Evolutionary conservation across 2,113 vertebrate species (phyloP), one percentile per base, ranked within the genome.

Genomic region (Stigmatopora argus): DNA sequence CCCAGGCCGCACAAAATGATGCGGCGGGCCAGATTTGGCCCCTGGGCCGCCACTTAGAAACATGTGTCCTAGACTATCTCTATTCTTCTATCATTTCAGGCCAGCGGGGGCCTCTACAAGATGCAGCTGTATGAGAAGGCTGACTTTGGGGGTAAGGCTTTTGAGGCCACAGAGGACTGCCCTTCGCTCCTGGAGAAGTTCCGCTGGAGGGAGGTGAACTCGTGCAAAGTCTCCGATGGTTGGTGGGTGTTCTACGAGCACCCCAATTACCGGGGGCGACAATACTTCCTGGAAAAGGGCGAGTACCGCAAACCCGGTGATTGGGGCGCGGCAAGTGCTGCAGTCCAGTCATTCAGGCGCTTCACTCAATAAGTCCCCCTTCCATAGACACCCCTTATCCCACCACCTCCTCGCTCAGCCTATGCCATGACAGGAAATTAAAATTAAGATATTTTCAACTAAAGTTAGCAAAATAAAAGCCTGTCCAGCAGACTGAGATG

Each of bases 191-290:
- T 90, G 89, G 94, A 98, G 59, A 93, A 92, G 53, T 93, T 93
- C 79, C 93, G 89, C 79, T 83, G 92, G 85, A 87, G 90, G 1
- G 95, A 97, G 83, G 88, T 97, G 70, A 87, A 96, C 1, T 95
- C 96, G 80, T 95, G 92, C 77, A 94, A 94, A 83, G 92, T 98
- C 67, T 81, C 90, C 63, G 94, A 94, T 0, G 94, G 95, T 0
- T 92, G 88, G 83, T 98, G 96, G 95, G 88, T 97, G 68, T 94
- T 97, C 90, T 97, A 94, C 0, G 95, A 98, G 84, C 92, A 94
- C 0, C 92, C 94, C 75, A 95, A 94, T 88, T 98, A 93, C 89
- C 91, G 87, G 0, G 95, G 95, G 23, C 86, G 92, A 67, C 96
- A 98, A 88, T 96, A 96, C 85, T 88, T 96, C 81, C 90, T 98